Base-by-base conservation (phyloP, 2,888 invertebrate genomes). In the Chelonus formosanus region DNA sequence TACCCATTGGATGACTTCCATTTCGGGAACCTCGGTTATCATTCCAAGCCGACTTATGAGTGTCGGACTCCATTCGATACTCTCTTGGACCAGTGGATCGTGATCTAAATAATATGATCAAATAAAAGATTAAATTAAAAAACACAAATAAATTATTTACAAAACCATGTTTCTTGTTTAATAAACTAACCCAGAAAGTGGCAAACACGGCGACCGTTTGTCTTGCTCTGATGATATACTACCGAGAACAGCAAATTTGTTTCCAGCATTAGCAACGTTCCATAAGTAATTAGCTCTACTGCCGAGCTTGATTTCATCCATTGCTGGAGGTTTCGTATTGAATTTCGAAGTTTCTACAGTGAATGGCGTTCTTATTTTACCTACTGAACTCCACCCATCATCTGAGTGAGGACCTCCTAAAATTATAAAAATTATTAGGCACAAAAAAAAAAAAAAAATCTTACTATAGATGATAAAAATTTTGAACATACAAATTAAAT, bases 261-360 rank as follows among this genome's bases (percentile, higher is more conserved):
- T 88, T 48, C 67, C 71, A 35, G 71, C 71, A n/a, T 68, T 60
- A 43, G 74, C 57, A 5, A 66, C 63, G 10, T 70, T 67, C 78
- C 82, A 82, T 61, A 75, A 63, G 63, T 78, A 87, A 71, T 78
- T 73, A 6, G 74, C 75, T 65, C 84, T 80, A 40, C 82, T 82
- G n/a, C 88, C 88, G 35, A 88, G 73, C 63, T 83, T 77, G 65
- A 82, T 80, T 70, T 86, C 86, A 45, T 85, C 85, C 68, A 81
- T 80, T n/a, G 80, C 74, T 20, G 85, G 85, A 56, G 84, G 80
- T 80, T 85, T 86, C 67, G 78, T 78, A 73, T 85, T 87, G 34
- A 88, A 78, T 77, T 87, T 87, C 5, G 87, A 84, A 36, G 85
- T 82, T 74, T 87, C 86, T 3, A 87, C 85, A 20, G 83, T 78